Base-by-base conservation (phyloP, 2,797 vertebrate genomes). In the Thripadectes ignobilis region DNA sequence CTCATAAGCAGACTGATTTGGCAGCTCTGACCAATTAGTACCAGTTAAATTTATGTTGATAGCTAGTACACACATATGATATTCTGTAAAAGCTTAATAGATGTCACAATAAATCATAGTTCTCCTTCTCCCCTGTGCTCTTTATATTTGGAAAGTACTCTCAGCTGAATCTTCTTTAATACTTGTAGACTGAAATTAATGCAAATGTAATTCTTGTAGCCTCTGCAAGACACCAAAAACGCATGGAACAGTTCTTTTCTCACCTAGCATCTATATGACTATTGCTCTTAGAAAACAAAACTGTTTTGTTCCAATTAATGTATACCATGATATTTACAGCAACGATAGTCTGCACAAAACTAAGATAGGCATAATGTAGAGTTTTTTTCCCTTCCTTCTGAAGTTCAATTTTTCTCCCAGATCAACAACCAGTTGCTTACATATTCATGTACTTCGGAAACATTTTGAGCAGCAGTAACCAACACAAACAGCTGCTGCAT, bases 11-110 rank as follows among this genome's bases (percentile, higher is more conserved):
- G 82, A 95, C 83, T 92, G 91, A 97, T 55, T 92, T 98, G 97
- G 95, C 96, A 97, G 80, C 41, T 96, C 80, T 97, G 96, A 96
- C 95, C 97, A 97, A 97, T 97, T 96, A 97, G 76, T 88, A 97
- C 81, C 96, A 89, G 93, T 97, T 96, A 96, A 97, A 97, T 97
- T 97, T 95, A 97, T 8, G 87, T 89, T 88, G 84, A 91, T 94
- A 96, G 89, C 84, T 96, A 97, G 85, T 96, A 97, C 93, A 98
- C 76, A 94, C 17, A 46, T 97, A 96, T 36, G 76, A 97, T 94
- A 93, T 93, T 97, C 92, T 96, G 86, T 96, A 97, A 97, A 97
- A 89, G 38, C 92, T 96, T 95, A 96, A 97, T 88, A 96, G 88
- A 96, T 93, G 94, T 96, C 82, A 95, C 48, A 79, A 89, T 95